Evolutionary conservation across 2,113 vertebrate genomes (phyloP).

Genomic region (Pithys albifrons): DNA sequence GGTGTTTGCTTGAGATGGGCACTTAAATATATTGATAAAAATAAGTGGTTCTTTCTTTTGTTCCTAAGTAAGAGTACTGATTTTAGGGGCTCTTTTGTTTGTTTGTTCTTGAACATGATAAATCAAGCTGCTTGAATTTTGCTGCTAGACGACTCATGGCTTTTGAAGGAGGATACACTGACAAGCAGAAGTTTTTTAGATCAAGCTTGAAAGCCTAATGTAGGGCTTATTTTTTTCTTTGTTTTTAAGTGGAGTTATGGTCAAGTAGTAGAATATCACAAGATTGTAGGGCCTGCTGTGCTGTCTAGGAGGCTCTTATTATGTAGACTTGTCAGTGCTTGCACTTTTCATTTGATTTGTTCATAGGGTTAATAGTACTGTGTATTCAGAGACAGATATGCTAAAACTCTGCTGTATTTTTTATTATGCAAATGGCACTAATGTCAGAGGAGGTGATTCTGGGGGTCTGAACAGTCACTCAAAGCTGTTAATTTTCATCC

Average conservation of each 20-base stretch:
- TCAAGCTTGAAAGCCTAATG: background rate
- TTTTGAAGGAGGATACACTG: background rate
- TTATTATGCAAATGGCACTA: constrained; percentile 41
- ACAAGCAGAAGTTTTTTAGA: background rate
- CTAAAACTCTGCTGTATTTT: background rate
- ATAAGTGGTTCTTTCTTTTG: background rate
- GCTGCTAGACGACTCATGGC: background rate
- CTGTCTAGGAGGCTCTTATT: background rate
- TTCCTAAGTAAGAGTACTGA: background rate
- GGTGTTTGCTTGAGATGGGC: background rate
- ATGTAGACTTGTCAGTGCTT: constrained; percentile 4
- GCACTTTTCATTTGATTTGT: background rate
- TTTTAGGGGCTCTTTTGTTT: background rate
- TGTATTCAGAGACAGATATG: constrained; percentile 4
- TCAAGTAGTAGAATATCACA: background rate
- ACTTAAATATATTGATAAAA: background rate
- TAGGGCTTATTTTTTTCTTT: background rate
- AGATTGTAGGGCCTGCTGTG: background rate
- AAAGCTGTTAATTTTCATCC: constrained; percentile 38
- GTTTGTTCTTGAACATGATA: background rate
- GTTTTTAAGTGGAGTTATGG: background rate
- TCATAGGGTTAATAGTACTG: constrained; percentile 4
- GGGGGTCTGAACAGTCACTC: constrained; percentile 33
- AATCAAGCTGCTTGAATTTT: background rate
- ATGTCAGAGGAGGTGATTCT: constrained; percentile 21